These are phyloP conservation scores for Zosterops lateralis DNA, from an alignment of 2,113 vertebrate species.

Conservation along the genomic window DNA sequence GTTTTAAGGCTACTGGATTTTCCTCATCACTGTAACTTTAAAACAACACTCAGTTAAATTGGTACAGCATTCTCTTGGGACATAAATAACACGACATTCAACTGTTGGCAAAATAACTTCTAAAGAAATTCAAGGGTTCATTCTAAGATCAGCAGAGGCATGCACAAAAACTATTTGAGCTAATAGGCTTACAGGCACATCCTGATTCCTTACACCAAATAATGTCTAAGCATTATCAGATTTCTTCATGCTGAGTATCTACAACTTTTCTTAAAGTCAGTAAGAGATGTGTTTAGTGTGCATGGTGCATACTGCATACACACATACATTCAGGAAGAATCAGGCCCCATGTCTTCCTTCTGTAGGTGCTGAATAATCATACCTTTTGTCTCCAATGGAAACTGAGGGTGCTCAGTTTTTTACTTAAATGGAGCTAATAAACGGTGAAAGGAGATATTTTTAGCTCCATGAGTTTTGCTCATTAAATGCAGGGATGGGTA, in stretches of 20 bases:
- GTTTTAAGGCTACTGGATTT: slow-evolving; percentile 7
- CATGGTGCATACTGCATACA: neutral
- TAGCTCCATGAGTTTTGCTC: neutral
- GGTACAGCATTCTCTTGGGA: neutral
- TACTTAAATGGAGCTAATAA: neutral
- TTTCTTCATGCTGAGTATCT: neutral
- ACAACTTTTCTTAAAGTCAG: neutral
- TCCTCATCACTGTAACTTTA: slow-evolving; percentile 22
- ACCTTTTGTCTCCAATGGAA: neutral
- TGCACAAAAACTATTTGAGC: neutral
- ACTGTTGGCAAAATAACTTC: neutral
- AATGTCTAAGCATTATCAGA: neutral
- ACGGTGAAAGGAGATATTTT: neutral
- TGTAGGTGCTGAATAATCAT: neutral
- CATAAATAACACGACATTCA: neutral
- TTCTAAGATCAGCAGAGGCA: neutral
- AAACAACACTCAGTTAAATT: slow-evolving; percentile 2
- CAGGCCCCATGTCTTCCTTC: neutral
- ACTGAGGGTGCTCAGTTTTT: neutral
- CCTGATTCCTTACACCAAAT: neutral
- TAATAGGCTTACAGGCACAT: neutral
- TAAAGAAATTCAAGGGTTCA: neutral
- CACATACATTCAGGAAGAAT: neutral
- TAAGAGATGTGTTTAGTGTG: neutral
- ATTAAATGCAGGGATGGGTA: neutral